Conservation (phyloP, 2,888 invertebrate genomes). For the Nemotelus nigrinus region DNA sequence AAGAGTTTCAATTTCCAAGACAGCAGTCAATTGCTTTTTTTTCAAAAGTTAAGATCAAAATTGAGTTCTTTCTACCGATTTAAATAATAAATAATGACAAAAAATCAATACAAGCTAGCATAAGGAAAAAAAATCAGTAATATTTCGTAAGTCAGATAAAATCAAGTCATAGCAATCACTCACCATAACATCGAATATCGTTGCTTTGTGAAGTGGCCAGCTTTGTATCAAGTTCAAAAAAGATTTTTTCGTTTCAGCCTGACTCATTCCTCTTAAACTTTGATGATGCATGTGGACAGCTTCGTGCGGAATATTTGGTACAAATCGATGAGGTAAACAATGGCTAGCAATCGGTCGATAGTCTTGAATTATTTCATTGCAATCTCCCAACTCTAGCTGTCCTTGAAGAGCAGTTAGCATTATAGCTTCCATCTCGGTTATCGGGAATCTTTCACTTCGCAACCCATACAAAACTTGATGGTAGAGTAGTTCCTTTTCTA, state of each 20-base stretch:
- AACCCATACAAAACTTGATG: constrained; percentile 93
- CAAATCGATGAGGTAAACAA: constrained; percentile 84
- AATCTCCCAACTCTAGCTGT: constrained; percentile 91
- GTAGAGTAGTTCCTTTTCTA: constrained; percentile 92
- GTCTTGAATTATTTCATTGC: constrained; percentile 73
- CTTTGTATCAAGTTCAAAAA: constrained; percentile 92
- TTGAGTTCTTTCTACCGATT: too few species aligned
- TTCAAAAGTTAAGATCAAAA: too few species aligned
- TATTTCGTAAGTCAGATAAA: too few species aligned
- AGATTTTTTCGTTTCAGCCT: constrained; percentile 88
- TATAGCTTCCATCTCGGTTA: constrained; percentile 93
- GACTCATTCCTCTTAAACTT: constrained; percentile 85
- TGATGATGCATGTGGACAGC: constrained; percentile 92
- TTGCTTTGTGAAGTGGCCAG: constrained; percentile 93
- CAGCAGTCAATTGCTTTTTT: too few species aligned
- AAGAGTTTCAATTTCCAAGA: too few species aligned
- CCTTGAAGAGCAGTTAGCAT: constrained; percentile 94
- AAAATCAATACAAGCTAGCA: not conserved
- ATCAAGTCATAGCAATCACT: constrained; percentile 55
- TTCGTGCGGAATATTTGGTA: constrained; percentile 80
- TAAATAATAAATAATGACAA: not conserved
- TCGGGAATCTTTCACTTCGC: constrained; percentile 89
- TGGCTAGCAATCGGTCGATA: constrained; percentile 78
- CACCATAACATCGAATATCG: constrained; percentile 94
- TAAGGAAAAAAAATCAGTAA: not conserved